These are phyloP conservation scores for Sus scrofa DNA, from an alignment of 2,113 vertebrate species.

Conservation along the genomic window T2T-Sscrofa CM000812.6:240311001-240311500, in stretches of 20 bases:
- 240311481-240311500: background rate
- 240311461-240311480: background rate
- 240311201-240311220: background rate
- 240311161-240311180: constrained; percentile 68
- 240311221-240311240: background rate
- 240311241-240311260: background rate
- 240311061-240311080: constrained; percentile 19
- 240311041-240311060: background rate
- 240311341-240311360: background rate
- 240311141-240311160: constrained; percentile 84
- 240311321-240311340: background rate
- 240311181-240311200: background rate
- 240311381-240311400: background rate
- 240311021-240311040: background rate
- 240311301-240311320: background rate
- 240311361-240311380: background rate
- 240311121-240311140: background rate
- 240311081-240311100: background rate
- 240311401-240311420: background rate
- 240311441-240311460: background rate
- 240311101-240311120: background rate
- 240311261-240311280: background rate
- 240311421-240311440: background rate
- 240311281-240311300: background rate
- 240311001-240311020: constrained; percentile 11